Evolutionary conservation across 1,140 invertebrate genomes (phyloP).

Genomic region (fruit fly (Drosophila melanogaster)): Release_6_plus_ISO1_MT NT_037436.4:10832001-10832500

Average conservation of each 20-base stretch:
- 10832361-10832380: constrained; percentile 41
- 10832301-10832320: constrained; percentile 8
- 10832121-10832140: constrained; percentile 7
- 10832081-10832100: not conserved
- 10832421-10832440: constrained; percentile 31
- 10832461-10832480: constrained; percentile 21
- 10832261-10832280: constrained; percentile 6
- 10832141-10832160: constrained; percentile 15
- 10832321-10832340: constrained; percentile 10
- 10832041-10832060: not conserved
- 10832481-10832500: constrained; percentile 29
- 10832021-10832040: not conserved
- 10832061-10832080: constrained; percentile 1
- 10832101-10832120: not conserved
- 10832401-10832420: constrained; percentile 81
- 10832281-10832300: constrained; percentile 10
- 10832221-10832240: constrained; percentile 1
- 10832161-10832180: constrained; percentile 29
- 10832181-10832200: constrained; percentile 37
- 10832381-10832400: constrained; percentile 53
- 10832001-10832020: not conserved
- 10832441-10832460: constrained; percentile 47
- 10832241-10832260: not conserved
- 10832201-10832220: constrained; percentile 20
- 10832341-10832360: constrained; percentile 47